Base-by-base conservation (phyloP, 2,113 vertebrate species). In the Chrysochloris asiatica region DNA sequence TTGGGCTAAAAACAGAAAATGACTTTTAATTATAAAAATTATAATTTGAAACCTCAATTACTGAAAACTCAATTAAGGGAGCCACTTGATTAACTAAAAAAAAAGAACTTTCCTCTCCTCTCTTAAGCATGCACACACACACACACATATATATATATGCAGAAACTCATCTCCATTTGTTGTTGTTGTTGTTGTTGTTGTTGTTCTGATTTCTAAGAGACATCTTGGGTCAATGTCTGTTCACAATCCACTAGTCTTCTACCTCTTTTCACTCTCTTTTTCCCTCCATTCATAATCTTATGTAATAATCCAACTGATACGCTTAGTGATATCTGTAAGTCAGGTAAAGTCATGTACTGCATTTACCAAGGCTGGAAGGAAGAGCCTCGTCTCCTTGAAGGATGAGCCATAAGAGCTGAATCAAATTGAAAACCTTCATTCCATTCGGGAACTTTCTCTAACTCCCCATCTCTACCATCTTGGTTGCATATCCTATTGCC, bases 1-100 rank as follows among this genome's bases (percentile, higher is more conserved):
- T 12, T 41, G 56, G 47, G 38, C 73, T 85, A 56, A 36, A 82
- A 73, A 69, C 13, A 65, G 26, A n/a, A 85, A 96, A 61, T 9
- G 21, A 12, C n/a, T 65, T 19, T 33, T 26, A 72, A 76, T 72
- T 38, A 45, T 61, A 78, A 73, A 90, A 92, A 41, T 73, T 65
- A 41, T 3, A 72, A n/a, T 79, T 47, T 30, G 38, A 83, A 85
- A 28, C 17, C 11, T 83, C 54, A 30, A 1, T 77, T 38, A 67
- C 30, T 38, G 71, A 12, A 92, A 86, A 65, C 33, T 24, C 21
- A 78, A 11, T 45, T 65, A 43, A 48, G 1, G 11, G 5, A 19
- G 41, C 67, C 47, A 56, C 33, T 73, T 43, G 45, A 56, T 47
- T 65, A 43, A 50, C 5, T 28, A 54, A 33, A 17, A 84, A 8